phyloP scores from a whole-genome alignment of 2,797 vertebrate species.

The Margarornis squamiger region DNA sequence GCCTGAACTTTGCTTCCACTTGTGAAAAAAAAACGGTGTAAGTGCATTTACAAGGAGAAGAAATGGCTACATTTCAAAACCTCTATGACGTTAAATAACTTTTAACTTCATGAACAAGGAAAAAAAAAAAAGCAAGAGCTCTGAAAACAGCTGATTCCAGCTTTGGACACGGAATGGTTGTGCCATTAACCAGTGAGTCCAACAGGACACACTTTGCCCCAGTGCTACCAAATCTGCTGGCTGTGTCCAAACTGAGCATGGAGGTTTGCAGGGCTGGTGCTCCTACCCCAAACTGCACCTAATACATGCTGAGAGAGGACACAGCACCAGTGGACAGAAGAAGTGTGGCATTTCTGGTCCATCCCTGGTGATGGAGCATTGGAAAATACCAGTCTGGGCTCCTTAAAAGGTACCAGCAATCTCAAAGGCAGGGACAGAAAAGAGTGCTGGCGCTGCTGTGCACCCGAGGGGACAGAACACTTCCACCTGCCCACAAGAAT shows the following conservation, averaged over 20 bases:
- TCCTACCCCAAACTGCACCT: neutral
- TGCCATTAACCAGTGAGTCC: neutral
- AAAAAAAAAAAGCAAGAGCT: neutral
- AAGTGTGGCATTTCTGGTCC: neutral
- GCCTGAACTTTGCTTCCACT: conserved; percentile 8
- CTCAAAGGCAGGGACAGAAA: neutral
- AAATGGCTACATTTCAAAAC: neutral
- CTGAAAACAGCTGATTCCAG: neutral
- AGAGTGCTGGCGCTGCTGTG: neutral
- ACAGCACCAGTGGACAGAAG: neutral
- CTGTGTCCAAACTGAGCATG: neutral
- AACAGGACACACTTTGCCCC: neutral
- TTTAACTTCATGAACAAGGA: neutral
- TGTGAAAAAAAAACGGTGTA: neutral
- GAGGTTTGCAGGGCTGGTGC: neutral
- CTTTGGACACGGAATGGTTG: neutral
- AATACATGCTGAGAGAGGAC: neutral
- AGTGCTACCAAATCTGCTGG: neutral
- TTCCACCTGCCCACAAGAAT: neutral
- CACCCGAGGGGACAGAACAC: accelerated
- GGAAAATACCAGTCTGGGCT: neutral
- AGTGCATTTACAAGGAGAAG: neutral
- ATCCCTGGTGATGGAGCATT: neutral
- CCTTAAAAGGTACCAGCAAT: neutral
- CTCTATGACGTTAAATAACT: neutral